Base-by-base conservation (phyloP, 2,113 vertebrate species). In the Phocoena phocoena region DNA sequence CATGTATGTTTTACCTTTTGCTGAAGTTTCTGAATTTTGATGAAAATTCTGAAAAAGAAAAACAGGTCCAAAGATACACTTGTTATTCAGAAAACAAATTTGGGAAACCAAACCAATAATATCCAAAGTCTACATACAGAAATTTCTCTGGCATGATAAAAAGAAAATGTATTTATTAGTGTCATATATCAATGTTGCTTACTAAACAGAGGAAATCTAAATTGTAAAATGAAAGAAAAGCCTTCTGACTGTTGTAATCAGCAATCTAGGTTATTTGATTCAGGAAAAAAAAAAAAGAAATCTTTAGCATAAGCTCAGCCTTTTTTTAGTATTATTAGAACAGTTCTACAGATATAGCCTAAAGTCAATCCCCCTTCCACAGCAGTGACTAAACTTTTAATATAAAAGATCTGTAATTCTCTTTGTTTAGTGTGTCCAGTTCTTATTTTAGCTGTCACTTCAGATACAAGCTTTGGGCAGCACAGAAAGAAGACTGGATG, bases 1-100 rank as follows among this genome's bases (percentile, higher is more conserved):
- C 4, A 67, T 20, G 0, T 65, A 38, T 90, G 14, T 90, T 81
- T 98, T 98, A 98, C 98, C 98, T 98, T 91, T 97, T 87, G 15
- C 8, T 95, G 96, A 92, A 80, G 79, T 92, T 55, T 97, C 93
- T 68, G 89, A 89, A 53, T 65, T 93, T 83, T 95, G 95, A 93
- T 65, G 82, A 81, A 96, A 79, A 87, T 79, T 70, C 98, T 98
- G 80, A 68, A 97, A 96, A 87, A 93, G 28, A 95, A 77, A 63
- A 81, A 65, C 44, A 10, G 17, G 15, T 65, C 17, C 7, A 65
- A 38, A 97, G 85, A 6, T 18, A 76, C 23, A 79, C 6, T 79
- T 80, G 4, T 95, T 91, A 97, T 77, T 92, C 26, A 82, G 36
- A 93, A 36, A 86, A 53, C 8, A 89, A 96, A 63, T 63, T 80